These are phyloP conservation scores for Platorchestia sp. DNA, from an alignment of 1,140 invertebrate genomes.

Conservation along the genomic window DNA sequence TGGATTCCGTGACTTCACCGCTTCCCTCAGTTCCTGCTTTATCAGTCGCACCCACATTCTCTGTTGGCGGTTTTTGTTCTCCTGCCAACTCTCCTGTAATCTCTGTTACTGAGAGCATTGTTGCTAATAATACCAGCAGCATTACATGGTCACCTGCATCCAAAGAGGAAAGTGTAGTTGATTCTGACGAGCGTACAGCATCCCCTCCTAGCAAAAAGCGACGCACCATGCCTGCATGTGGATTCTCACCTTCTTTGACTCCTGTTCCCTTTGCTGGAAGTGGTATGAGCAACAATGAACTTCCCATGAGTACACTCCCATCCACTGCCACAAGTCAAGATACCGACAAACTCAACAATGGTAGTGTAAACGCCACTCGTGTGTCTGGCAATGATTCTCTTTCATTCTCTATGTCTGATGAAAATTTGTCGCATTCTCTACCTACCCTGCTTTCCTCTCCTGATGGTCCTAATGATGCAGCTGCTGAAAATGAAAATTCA, in stretches of 20 bases:
- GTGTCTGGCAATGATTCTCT: neutral
- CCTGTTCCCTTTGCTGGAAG: neutral
- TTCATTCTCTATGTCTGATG: neutral
- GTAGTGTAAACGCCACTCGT: neutral
- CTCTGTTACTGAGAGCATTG: neutral
- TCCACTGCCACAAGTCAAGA: neutral
- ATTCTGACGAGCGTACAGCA: neutral
- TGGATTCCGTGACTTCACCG: neutral
- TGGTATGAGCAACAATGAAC: neutral
- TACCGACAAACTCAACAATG: neutral
- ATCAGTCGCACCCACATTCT: neutral
- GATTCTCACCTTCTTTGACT: neutral
- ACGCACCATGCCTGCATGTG: neutral
- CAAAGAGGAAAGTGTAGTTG: neutral
- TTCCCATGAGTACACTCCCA: neutral
- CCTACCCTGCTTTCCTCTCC: neutral
- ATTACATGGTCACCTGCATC: neutral
- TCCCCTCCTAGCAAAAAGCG: neutral
- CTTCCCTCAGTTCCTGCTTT: neutral
- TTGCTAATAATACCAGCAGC: neutral
- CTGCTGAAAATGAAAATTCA: neutral
- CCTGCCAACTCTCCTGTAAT: neutral
- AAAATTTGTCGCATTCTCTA: neutral
- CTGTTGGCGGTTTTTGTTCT: neutral
- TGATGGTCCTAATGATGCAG: neutral